Conservation (phyloP, 2,888 invertebrate species). For the Hydropsyche betteni region DNA sequence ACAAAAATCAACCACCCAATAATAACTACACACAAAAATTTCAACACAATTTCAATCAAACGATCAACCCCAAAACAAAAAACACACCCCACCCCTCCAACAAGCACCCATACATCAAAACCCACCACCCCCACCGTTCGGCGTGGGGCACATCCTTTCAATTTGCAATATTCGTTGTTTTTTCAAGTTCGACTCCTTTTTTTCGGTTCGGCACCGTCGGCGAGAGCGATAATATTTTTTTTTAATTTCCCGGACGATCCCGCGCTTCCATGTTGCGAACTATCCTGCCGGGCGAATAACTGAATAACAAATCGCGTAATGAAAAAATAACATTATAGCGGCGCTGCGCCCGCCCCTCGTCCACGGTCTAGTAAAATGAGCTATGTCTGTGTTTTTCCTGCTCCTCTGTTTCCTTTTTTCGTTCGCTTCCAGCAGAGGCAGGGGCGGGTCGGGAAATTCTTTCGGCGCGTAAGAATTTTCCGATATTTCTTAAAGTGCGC, state of each 20-base stretch:
- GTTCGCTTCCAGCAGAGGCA: neutral
- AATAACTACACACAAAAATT: too few relatives aligned
- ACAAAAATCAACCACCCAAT: too few relatives aligned
- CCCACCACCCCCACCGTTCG: too few relatives aligned
- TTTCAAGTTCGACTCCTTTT: neutral
- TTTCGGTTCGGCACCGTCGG: too few relatives aligned
- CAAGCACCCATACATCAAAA: too few relatives aligned
- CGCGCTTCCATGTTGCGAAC: constrained; percentile 46
- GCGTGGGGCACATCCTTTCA: constrained; percentile 10
- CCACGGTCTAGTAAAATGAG: constrained; percentile 41
- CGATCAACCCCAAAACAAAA: too few relatives aligned
- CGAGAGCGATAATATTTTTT: constrained; percentile 39
- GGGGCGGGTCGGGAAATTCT: constrained; percentile 14
- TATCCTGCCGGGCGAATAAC: constrained; percentile 51
- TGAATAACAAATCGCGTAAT: constrained; percentile 53
- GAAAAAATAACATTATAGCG: constrained; percentile 52
- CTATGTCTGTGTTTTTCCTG: constrained; percentile 41
- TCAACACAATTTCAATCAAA: too few relatives aligned
- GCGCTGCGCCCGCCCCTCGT: neutral
- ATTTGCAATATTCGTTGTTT: constrained; percentile 7
- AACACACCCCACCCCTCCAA: too few relatives aligned
- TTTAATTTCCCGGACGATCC: constrained; percentile 31
- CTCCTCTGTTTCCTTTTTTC: constrained; percentile 40
- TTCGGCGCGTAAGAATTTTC: neutral
- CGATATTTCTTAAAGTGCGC: too few relatives aligned